Evolutionary conservation across 2,888 invertebrate genomes (phyloP).

Genomic region (Synanthedon vespiformis): DNA sequence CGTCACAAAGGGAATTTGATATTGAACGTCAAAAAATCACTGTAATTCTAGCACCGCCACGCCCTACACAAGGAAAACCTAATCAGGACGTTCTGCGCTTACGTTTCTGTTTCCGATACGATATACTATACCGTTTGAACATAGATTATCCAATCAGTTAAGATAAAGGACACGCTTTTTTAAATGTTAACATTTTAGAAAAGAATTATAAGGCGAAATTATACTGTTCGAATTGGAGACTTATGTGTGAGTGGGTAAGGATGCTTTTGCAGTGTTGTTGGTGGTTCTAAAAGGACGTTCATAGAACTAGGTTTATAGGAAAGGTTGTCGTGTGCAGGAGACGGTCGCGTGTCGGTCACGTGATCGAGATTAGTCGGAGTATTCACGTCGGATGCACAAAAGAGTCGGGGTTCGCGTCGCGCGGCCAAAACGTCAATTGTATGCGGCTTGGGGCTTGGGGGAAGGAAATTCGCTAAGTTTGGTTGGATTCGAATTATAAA

Average conservation of each 20-base stretch:
- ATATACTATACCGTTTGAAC: slow-evolving; percentile 63
- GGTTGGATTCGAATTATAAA: slow-evolving; percentile 65
- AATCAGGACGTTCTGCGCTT: slow-evolving; percentile 56
- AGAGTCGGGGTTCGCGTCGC: slow-evolving; percentile 40
- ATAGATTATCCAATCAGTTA: slow-evolving; percentile 71
- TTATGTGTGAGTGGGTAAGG: slow-evolving; percentile 19
- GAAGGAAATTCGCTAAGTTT: slow-evolving; percentile 60
- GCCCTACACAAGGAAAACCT: slow-evolving; percentile 53
- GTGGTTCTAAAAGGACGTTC: slow-evolving; percentile 18
- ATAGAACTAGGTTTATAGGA: slow-evolving; percentile 27
- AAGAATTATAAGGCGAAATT: slow-evolving; percentile 30
- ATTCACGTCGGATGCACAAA: slow-evolving; percentile 62
- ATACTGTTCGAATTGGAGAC: slow-evolving; percentile 25
- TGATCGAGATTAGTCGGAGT: slow-evolving; percentile 59
- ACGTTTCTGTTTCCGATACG: slow-evolving; percentile 68
- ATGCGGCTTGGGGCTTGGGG: slow-evolving; percentile 37
- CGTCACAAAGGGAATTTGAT: slow-evolving; percentile 47
- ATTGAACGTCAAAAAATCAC: slow-evolving; percentile 58
- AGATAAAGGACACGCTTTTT: slow-evolving; percentile 70
- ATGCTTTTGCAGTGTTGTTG: slow-evolving; percentile 15
- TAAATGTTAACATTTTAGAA: slow-evolving; percentile 20
- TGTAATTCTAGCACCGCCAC: slow-evolving; percentile 52
- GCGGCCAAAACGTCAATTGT: slow-evolving; percentile 59
- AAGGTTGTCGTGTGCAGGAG: slow-evolving; percentile 56
- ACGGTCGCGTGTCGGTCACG: slow-evolving; percentile 55